Conservation (phyloP, 2,797 vertebrate genomes). For the Myoxocephalus aenaeus region DNA sequence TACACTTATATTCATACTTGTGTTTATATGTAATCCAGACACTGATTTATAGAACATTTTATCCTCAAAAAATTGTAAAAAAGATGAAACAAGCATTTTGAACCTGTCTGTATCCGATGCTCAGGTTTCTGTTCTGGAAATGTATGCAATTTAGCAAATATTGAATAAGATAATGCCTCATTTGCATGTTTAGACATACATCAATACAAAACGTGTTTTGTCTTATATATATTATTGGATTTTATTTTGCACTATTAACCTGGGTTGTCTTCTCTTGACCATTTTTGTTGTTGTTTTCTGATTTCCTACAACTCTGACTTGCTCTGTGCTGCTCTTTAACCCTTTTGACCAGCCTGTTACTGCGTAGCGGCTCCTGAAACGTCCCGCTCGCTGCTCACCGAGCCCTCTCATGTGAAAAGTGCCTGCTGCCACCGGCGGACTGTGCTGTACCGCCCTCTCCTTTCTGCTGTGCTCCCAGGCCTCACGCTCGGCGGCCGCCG, state of each 20-base stretch:
- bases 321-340: background rate
- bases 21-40: background rate
- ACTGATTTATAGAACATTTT: background rate
- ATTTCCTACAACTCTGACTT: background rate
- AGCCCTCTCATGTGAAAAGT: conserved; percentile 25
- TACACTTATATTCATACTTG: background rate
- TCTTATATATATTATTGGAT: no score
- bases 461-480: conserved; percentile 49
- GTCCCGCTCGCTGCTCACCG: conserved; percentile 10
- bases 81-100: background rate
- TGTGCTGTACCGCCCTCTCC: conserved; percentile 48
- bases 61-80: background rate
- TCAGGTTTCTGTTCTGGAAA: background rate
- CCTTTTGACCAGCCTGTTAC: background rate
- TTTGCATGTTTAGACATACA: background rate
- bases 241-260: no score
- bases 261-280: no score
- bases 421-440: conserved; percentile 49
- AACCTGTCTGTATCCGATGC: background rate
- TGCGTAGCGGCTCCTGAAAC: background rate
- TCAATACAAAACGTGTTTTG: no score
- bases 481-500: conserved; percentile 68
- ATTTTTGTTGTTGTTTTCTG: background rate
- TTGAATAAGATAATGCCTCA: background rate
- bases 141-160: background rate